phyloP scores from a whole-genome alignment of 2,113 vertebrate species.

The Mustelus asterias region DNA sequence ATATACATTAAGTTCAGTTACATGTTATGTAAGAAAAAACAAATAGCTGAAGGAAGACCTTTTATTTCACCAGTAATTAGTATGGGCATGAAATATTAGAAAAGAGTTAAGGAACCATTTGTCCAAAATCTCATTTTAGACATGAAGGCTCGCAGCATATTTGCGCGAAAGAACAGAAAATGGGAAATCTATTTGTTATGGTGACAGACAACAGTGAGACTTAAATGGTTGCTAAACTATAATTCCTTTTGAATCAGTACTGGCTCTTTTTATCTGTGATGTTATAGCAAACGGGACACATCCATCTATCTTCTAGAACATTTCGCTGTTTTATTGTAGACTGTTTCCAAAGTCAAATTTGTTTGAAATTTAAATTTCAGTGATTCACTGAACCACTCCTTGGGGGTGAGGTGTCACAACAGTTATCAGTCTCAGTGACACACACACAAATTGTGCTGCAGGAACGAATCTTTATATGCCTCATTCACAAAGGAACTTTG shows the following conservation, averaged over 20 bases:
- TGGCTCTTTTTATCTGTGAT: neutral
- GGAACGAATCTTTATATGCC: neutral
- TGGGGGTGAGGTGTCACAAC: neutral
- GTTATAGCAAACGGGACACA: neutral
- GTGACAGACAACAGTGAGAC: neutral
- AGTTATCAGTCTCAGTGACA: neutral
- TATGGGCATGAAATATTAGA: neutral
- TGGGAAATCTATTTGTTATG: neutral
- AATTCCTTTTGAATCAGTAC: neutral
- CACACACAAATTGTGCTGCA: neutral
- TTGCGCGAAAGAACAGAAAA: neutral
- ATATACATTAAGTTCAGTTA: neutral
- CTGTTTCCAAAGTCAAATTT: neutral
- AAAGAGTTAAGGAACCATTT: neutral
- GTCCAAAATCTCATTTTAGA: neutral
- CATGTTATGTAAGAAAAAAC: neutral
- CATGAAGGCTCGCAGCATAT: neutral
- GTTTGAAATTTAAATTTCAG: slow-evolving; percentile 16
- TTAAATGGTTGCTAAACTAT: neutral
- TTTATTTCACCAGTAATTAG: neutral
- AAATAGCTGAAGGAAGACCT: neutral
- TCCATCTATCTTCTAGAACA: neutral
- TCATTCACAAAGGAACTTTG: slow-evolving; percentile 22
- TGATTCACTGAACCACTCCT: neutral
- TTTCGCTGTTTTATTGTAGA: neutral